A percentile compares a stretch with the other conserved stretches of the same genome.
Evolutionary conservation across 2,113 vertebrate genomes (phyloP).

Genomic region (Gnathonemus longibarbis): DNA sequence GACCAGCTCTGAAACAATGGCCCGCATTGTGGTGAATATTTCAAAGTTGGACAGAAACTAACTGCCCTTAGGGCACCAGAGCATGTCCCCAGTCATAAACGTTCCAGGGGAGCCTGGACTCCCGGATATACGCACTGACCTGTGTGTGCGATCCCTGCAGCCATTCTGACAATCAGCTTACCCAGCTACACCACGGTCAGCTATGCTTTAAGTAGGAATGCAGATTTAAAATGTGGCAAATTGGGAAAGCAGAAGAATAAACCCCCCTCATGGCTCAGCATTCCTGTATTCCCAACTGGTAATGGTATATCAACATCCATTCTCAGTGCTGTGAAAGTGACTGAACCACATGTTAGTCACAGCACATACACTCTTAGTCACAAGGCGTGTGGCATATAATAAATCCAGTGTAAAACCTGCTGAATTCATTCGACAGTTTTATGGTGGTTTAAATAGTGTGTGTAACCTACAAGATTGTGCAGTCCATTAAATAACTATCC

Average conservation of each 20-base stretch:
- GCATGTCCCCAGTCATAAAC: not conserved
- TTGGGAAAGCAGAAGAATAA: not conserved
- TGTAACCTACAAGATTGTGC: slow-evolving; percentile 5
- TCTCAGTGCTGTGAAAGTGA: not conserved
- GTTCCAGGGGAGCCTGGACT: not conserved
- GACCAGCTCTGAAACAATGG: not conserved
- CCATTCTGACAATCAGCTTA: not conserved
- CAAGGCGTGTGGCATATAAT: not conserved
- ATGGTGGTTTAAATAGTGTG: slow-evolving; percentile 26
- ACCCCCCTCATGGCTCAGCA: not conserved
- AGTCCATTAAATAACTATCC: slow-evolving; percentile 15
- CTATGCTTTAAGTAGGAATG: not conserved
- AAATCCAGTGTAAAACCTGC: slow-evolving; percentile 17
- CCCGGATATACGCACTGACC: not conserved
- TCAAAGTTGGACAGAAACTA: not conserved
- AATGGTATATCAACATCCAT: not conserved
- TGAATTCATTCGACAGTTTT: slow-evolving; percentile 18
- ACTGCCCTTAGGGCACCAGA: not conserved
- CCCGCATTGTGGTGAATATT: not conserved
- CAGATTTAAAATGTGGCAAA: not conserved
- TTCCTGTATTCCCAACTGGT: not conserved
- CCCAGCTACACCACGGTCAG: not conserved
- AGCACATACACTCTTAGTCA: slow-evolving; percentile 1
- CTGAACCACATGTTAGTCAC: not conserved
- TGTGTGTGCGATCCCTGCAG: not conserved